Base-by-base conservation (phyloP, 2,113 vertebrate species). In the Dipodomys merriami region DNA sequence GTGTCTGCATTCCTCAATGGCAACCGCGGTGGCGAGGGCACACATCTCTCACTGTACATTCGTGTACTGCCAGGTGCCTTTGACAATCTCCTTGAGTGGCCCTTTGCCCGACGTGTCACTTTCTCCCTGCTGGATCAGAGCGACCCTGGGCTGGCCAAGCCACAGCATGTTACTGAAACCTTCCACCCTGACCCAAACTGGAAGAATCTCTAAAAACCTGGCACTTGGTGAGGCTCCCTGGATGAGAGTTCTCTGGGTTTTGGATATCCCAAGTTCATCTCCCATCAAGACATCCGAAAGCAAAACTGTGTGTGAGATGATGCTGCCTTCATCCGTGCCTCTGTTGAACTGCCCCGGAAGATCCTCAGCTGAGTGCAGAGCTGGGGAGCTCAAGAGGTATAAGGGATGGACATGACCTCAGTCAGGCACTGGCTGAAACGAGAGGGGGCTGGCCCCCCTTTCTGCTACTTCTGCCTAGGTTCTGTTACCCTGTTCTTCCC, bases 91-190 rank as follows among this genome's bases (percentile, higher is more conserved):
- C 98, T 99, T 30, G 99, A 99, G 98, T 99, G 99, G 99, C 99
- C 99, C 96, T 99, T 99, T 98, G 98, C 99, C 96, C 99, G 99
- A 97, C 99, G 99, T 6, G 99, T 99, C 98, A 99, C 99, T 94
- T 99, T 99, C 98, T 99, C 99, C 94, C 96, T 99, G 97, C 96
- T 99, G 98, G 99, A 99, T 98, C 99, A 99, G 98, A 99, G 99
- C 6, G 99, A 99, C 98, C 99, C 99, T 0, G 99, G 99, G 1
- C 98, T 99, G 73, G 99, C 99, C 96, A 99, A 99, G 97, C 99
- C 99, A 33, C 99, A 99, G 97, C 99, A 99, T 97, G 99, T 99
- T 98, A 99, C 99, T 0, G 99, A 99, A 98, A 99, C 99, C 96
- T 99, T 99, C 98, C 99, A 99, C 96, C 99, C 99, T 0, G 99